These are phyloP conservation scores for Drosophila paracracens DNA, from an alignment of 2,888 invertebrate species.

Conservation along the genomic window DNA sequence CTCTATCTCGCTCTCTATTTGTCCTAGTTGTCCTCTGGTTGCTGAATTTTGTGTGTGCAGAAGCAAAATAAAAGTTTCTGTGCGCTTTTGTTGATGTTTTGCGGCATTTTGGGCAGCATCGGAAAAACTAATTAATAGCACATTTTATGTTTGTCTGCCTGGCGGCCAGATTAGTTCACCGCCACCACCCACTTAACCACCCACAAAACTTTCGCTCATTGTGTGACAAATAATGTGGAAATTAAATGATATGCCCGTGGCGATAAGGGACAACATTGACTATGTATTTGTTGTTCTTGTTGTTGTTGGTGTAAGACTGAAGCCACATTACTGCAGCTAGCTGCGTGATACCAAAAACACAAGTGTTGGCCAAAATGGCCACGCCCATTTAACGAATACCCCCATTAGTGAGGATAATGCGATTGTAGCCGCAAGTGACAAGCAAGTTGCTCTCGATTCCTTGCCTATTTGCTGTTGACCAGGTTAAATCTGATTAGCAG, in stretches of 20 bases:
- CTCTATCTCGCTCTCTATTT: not conserved
- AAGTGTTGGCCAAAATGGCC: conserved; percentile 28
- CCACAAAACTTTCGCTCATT: conserved; percentile 19
- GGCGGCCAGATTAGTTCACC: conserved; percentile 50
- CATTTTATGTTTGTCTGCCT: conserved; percentile 72
- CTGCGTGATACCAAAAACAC: conserved; percentile 6
- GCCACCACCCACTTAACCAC: conserved; percentile 4
- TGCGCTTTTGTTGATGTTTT: conserved; percentile 52
- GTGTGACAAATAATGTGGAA: conserved; percentile 79
- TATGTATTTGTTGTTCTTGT: conserved; percentile 18
- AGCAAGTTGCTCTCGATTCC: conserved; percentile 24
- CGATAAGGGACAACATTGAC: conserved; percentile 64
- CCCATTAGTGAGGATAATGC: conserved; percentile 31
- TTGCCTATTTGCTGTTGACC: conserved; percentile 20
- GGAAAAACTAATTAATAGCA: conserved; percentile 80
- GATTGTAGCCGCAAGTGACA: conserved; percentile 39
- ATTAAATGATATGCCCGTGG: conserved; percentile 76
- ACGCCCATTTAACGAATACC: conserved; percentile 20
- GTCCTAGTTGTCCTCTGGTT: not conserved
- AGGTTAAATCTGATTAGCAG: conserved; percentile 51
- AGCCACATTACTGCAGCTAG: conserved; percentile 66
- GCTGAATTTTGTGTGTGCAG: conserved; percentile 1
- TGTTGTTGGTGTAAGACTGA: conserved; percentile 46
- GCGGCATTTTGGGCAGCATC: conserved; percentile 57
- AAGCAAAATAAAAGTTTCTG: conserved; percentile 36